Conservation (phyloP, 2,113 vertebrate species). For the Channa maculata region DNA sequence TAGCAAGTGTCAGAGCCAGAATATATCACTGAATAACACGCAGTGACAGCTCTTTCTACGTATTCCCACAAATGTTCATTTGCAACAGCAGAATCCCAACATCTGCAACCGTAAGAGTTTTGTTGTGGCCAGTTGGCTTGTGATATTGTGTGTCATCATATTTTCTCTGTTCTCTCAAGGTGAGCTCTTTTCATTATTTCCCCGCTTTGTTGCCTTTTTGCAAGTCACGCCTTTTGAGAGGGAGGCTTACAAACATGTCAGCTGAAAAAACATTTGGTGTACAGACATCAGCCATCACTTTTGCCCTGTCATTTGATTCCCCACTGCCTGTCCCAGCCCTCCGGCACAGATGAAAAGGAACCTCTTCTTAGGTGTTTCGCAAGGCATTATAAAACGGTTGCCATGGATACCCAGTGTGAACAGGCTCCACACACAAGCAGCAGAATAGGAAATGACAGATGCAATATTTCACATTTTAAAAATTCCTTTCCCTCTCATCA, state of each 20-base stretch:
- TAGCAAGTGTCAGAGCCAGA: conserved; percentile 29
- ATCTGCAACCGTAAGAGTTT: conserved; percentile 9
- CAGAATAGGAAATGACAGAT: conserved; percentile 71
- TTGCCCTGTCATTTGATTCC: conserved; percentile 58
- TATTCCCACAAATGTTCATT: neutral
- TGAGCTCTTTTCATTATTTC: conserved; percentile 32
- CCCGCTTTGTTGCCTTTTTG: conserved; percentile 5
- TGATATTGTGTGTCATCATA: conserved; percentile 26
- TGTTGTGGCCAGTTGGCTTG: neutral
- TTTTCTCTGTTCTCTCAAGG: conserved; percentile 24
- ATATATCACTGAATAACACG: conserved; percentile 27
- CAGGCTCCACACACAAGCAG: conserved; percentile 69
- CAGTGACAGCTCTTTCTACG: neutral
- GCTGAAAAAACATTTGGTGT: conserved; percentile 13
- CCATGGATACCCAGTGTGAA: conserved; percentile 78
- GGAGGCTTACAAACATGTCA: conserved; percentile 3
- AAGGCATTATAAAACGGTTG: conserved; percentile 80
- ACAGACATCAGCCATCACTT: conserved; percentile 41
- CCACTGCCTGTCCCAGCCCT: conserved; percentile 54
- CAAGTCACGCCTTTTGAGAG: conserved; percentile 23
- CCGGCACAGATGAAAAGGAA: conserved; percentile 73
- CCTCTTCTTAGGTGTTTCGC: conserved; percentile 76
- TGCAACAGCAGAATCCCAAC: conserved; percentile 8
- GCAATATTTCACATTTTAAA: conserved; percentile 69
- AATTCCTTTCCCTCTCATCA: conserved; percentile 19